A percentile compares a stretch with the other conserved stretches of the same genome.
Conservation (phyloP, 2,113 vertebrate genomes). For the Mustela lutreola region DNA sequence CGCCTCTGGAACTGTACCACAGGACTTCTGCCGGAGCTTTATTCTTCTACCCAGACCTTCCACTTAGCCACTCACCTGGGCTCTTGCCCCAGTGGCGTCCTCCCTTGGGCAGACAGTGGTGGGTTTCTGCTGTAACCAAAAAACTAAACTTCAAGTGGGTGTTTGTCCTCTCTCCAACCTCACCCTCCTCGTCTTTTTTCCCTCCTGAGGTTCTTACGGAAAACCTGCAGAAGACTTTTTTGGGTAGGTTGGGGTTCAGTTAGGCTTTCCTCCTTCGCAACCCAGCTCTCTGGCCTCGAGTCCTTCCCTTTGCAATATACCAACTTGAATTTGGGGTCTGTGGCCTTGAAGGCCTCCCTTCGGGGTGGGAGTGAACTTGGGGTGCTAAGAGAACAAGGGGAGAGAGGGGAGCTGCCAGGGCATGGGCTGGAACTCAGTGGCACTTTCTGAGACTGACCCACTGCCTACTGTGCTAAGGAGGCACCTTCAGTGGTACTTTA, state of each 20-base stretch:
- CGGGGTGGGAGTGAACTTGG: background rate
- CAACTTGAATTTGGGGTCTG: background rate
- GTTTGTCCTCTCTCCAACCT: background rate
- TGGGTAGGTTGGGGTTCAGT: background rate
- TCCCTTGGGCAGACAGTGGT: background rate
- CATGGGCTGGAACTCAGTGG: background rate
- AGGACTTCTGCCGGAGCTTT: background rate
- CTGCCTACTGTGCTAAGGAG: no score
- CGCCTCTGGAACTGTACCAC: background rate
- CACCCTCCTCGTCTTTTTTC: background rate
- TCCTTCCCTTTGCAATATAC: background rate
- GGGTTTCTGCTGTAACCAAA: background rate
- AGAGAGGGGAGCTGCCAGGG: background rate
- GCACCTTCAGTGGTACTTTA: background rate
- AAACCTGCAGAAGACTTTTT: slow-evolving; percentile 55
- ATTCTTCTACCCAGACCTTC: background rate
- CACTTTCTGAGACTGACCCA: background rate
- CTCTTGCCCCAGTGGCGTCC: background rate
- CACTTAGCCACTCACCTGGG: background rate
- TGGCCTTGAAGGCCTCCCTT: background rate
- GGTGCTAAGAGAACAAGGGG: background rate
- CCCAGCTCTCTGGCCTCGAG: background rate
- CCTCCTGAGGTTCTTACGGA: background rate
- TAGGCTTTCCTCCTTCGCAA: slow-evolving; percentile 46
- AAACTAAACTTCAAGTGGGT: background rate